Conservation (phyloP, 1,140 invertebrate species). For the Drosophila parabipectinata region DNA sequence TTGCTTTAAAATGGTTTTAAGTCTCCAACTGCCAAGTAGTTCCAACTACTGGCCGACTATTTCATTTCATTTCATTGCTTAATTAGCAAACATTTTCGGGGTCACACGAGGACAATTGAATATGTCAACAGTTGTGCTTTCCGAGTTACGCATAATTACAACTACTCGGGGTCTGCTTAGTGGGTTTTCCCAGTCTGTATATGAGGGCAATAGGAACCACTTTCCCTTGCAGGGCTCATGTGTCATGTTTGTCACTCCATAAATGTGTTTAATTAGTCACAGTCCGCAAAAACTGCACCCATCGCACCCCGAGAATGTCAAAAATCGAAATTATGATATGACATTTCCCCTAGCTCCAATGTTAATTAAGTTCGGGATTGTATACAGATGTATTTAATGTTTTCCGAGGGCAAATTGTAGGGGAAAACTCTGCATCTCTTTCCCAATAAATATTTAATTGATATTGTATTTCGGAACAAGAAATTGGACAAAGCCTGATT, state of each 20-base stretch:
- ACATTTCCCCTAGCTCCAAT: constrained; percentile 31
- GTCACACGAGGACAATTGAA: constrained; percentile 61
- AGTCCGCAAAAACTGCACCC: constrained; percentile 48
- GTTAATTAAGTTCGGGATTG: constrained; percentile 52
- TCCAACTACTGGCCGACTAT: constrained; percentile 20
- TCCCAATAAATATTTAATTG: constrained; percentile 73
- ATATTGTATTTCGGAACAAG: constrained; percentile 41
- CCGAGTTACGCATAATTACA: constrained; percentile 64
- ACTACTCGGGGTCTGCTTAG: constrained; percentile 36
- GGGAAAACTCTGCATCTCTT: constrained; percentile 52
- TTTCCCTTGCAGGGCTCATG: background rate
- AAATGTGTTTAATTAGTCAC: constrained; percentile 70
- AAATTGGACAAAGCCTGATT: constrained; percentile 50
- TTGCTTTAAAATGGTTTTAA: constrained; percentile 1
- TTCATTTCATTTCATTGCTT: constrained; percentile 66
- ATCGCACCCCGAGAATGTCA: constrained; percentile 43
- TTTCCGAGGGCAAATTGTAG: constrained; percentile 21
- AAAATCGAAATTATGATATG: constrained; percentile 55
- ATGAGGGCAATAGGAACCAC: constrained; percentile 18
- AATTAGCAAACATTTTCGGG: constrained; percentile 63
- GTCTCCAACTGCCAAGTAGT: background rate
- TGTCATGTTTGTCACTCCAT: constrained; percentile 49
- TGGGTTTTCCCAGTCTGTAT: constrained; percentile 6
- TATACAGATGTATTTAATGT: constrained; percentile 51
- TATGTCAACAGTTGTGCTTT: constrained; percentile 73